These are phyloP conservation scores for Sarcophaga peregrina DNA, from an alignment of 1,140 invertebrate genomes.

Conservation along the genomic window DNA sequence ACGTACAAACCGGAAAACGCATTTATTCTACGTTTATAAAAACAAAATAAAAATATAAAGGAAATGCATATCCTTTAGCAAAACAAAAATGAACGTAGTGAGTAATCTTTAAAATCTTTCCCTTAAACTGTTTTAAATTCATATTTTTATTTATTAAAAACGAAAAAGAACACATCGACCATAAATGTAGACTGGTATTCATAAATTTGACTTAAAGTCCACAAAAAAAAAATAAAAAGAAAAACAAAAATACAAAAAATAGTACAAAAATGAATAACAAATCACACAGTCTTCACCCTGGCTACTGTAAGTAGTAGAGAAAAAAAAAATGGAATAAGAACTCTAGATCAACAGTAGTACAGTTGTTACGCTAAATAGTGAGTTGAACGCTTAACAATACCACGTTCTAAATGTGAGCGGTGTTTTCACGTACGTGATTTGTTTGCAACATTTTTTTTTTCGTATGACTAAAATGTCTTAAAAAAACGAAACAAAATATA, in stretches of 20 bases:
- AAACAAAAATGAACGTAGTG: background rate
- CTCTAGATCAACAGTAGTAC: background rate
- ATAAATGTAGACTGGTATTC: constrained; percentile 29
- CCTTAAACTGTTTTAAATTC: background rate
- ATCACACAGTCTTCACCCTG: too few relatives aligned
- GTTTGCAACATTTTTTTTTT: background rate
- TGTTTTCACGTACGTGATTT: constrained; percentile 41
- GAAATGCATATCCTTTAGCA: constrained; percentile 37
- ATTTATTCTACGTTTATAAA: background rate
- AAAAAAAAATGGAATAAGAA: too few relatives aligned
- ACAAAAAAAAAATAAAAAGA: background rate
- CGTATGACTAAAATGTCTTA: background rate
- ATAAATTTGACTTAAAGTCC: constrained; percentile 36
- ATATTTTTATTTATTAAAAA: constrained; percentile 27
- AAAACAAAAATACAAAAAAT: background rate
- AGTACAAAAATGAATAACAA: too few relatives aligned
- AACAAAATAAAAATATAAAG: background rate
- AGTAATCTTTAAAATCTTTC: constrained; percentile 9
- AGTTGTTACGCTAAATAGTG: background rate
- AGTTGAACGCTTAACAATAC: constrained; percentile 8
- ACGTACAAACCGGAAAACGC: constrained; percentile 35
- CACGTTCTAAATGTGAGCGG: constrained; percentile 41
- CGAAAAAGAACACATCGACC: background rate
- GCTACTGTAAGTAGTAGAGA: too few relatives aligned
- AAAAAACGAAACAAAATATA: background rate